Conservation (phyloP, 2,888 invertebrate genomes). For the Nemoura dubitans region DNA sequence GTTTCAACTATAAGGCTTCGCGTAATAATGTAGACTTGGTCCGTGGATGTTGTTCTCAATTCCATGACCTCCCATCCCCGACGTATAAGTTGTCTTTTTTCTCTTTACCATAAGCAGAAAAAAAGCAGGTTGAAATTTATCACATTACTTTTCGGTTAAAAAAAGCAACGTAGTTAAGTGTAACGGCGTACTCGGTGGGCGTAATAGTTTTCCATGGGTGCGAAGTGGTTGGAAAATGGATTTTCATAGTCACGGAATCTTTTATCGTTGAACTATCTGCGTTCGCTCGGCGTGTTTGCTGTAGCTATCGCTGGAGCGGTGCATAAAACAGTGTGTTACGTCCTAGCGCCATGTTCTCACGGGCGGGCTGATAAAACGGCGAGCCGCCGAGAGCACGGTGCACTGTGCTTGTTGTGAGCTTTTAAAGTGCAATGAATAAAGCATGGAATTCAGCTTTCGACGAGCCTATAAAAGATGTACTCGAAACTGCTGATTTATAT, state of each 20-base stretch:
- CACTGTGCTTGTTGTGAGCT: neutral
- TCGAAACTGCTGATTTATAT: neutral
- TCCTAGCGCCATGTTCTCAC: neutral
- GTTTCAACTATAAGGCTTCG: neutral
- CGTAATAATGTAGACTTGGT: neutral
- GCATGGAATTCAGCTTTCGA: neutral
- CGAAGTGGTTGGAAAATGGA: neutral
- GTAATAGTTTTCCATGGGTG: neutral
- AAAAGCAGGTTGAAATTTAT: neutral
- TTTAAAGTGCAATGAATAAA: neutral
- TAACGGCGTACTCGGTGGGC: neutral
- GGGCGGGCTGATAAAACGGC: neutral
- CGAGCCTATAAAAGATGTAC: neutral
- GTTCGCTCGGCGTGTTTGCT: neutral
- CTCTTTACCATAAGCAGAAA: neutral
- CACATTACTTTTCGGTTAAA: neutral
- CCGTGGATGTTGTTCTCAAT: neutral
- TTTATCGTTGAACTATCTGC: neutral
- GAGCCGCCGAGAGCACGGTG: neutral
- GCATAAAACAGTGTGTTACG: neutral
- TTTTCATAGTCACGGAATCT: neutral
- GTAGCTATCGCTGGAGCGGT: neutral
- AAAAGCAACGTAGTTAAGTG: neutral
- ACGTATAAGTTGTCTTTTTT: neutral
- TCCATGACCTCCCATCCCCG: neutral